These are phyloP conservation scores for Lycia hirtaria DNA, from an alignment of 2,888 invertebrate species.

Conservation along the genomic window DNA sequence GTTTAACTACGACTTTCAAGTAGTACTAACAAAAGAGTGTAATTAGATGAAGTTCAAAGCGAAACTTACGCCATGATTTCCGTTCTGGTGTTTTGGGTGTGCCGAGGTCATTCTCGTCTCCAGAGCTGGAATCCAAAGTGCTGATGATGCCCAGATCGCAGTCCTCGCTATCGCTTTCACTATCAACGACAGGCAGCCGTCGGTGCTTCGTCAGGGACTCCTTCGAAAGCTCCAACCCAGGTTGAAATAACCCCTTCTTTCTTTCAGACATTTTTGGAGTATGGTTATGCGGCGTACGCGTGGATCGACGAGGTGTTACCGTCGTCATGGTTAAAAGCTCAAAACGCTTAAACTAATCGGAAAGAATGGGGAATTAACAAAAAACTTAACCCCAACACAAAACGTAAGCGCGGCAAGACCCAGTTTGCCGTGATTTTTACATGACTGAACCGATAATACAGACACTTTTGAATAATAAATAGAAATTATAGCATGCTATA, in stretches of 20 bases:
- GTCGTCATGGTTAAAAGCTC: constrained; percentile 64
- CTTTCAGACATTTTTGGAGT: constrained; percentile 87
- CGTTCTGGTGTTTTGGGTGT: constrained; percentile 71
- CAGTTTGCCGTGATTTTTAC: constrained; percentile 25
- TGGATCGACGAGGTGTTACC: constrained; percentile 72
- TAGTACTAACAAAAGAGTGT: not conserved
- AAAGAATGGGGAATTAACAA: constrained; percentile 19
- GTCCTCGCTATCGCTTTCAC: constrained; percentile 81
- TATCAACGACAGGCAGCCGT: constrained; percentile 73
- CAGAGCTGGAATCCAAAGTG: constrained; percentile 81
- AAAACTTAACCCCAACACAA: constrained; percentile 24
- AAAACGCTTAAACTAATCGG: constrained; percentile 33
- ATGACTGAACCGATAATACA: constrained; percentile 17
- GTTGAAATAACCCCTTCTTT: constrained; percentile 87
- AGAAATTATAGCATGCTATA: constrained; percentile 16
- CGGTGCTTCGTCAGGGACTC: constrained; percentile 76
- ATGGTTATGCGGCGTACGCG: constrained; percentile 68
- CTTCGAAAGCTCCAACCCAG: constrained; percentile 53
- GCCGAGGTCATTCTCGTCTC: constrained; percentile 66
- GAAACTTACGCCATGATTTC: constrained; percentile 69
- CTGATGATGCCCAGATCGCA: constrained; percentile 86
- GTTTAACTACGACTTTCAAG: not conserved
- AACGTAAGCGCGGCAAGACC: constrained; percentile 36
- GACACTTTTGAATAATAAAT: constrained; percentile 18
- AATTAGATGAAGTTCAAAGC: not conserved